Percentiles rank a stretch among this genome's conserved stretches.
phyloP scores from a whole-genome alignment of 2,797 vertebrate genomes.

The Sebastes glaucus region DNA sequence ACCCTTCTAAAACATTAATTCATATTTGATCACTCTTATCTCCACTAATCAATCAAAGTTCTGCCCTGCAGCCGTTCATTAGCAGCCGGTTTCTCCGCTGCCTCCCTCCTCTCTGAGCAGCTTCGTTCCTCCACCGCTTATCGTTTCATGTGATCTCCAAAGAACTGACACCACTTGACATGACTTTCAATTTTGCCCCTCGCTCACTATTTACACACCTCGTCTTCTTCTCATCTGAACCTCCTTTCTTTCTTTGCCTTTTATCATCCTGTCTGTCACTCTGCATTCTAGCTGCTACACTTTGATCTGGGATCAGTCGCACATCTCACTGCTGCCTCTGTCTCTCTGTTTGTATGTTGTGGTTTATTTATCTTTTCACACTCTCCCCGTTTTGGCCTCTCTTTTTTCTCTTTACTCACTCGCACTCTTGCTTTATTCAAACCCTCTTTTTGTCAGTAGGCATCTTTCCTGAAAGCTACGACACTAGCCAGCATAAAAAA shows the following conservation, averaged over 20 bases:
- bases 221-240: background rate
- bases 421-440: background rate
- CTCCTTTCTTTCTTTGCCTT: constrained; percentile 10
- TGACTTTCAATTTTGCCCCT: constrained; percentile 27
- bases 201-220: background rate
- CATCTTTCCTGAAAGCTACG: background rate
- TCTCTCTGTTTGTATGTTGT: background rate
- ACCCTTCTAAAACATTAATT: background rate
- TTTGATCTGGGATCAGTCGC: constrained; percentile 3
- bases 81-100: background rate
- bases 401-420: background rate
- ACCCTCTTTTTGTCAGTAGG: background rate
- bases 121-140: constrained; percentile 3
- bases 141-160: constrained; percentile 25
- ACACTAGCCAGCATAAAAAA: background rate
- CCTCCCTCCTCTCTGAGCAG: background rate
- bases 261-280: constrained; percentile 15
- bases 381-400: background rate
- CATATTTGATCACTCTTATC: background rate
- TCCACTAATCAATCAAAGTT: background rate
- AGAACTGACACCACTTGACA: constrained; percentile 26
- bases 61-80: constrained; percentile 24
- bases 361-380: background rate
- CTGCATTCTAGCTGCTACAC: background rate
- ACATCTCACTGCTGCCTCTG: background rate